Base-by-base conservation (phyloP, 2,797 vertebrate genomes). In the Pterois miles region DNA sequence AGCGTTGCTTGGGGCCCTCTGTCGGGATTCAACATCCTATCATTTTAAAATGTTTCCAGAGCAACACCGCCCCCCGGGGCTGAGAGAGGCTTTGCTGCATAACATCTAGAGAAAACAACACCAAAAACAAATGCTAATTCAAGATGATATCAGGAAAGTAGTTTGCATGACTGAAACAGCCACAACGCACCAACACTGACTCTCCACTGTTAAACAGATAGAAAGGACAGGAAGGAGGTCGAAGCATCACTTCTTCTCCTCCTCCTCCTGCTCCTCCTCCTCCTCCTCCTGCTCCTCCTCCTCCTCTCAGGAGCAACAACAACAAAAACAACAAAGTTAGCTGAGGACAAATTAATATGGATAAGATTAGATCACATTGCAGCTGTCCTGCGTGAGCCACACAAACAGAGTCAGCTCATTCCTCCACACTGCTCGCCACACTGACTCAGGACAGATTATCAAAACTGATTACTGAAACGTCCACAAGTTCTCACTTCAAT, bases 141-240 rank as follows among this genome's bases (percentile, higher is more conserved):
- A 18, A 31, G 66, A 79, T 64, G 27, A 23, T 80, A 74, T 89
- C 74, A 60, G 67, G 34, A 76, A 80, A 57, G 22, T 60, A 75
- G 63, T 76, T 71, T 58, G 54, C 46, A 63, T 71, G 69, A n/a
- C 73, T 50, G 62, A 38, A 56, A 53, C 66, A 59, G 18, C 25
- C 11, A 27, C 33, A 63, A 66, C 69, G 71, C 62, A 57, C 29
- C 20, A 16, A 31, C 38, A 36, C 4, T n/a, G 76, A 74, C 34
- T 48, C 34, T 29, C 53, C n/a, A 29, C 25, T 10, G 54, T 63
- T 76, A 50, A 43, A 70, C 70, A 40, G 76, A 85, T n/a, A 65
- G 46, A 57, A 48, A 76, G 48, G 38, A 81, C n/a, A 63, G 62
- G 58, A 33, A 60, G 6, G 31, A 77, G 54, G 40, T 48, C 3